These are phyloP conservation scores for Lindbergichthys nudifrons DNA, from an alignment of 2,797 vertebrate genomes.

Conservation along the genomic window DNA sequence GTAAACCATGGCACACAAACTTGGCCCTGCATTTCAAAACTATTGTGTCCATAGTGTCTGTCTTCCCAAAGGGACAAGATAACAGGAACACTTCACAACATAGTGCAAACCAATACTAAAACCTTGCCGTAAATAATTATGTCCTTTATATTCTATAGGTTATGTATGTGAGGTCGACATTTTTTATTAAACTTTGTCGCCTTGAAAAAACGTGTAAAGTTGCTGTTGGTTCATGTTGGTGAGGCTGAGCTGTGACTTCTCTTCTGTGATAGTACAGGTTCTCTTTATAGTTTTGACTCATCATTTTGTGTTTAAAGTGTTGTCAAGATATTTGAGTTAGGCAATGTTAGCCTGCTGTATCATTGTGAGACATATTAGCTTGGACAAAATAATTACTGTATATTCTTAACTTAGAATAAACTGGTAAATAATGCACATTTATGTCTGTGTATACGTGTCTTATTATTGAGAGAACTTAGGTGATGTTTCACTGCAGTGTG, in stretches of 20 bases:
- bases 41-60: slow-evolving; percentile 6
- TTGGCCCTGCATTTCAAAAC: no score
- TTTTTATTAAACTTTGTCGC: not conserved
- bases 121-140: not conserved
- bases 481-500: not conserved
- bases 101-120: slow-evolving; percentile 7
- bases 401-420: not conserved
- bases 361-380: not conserved
- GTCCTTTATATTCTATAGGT: not conserved
- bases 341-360: not conserved
- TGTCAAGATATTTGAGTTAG: not conserved
- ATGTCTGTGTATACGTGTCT: not conserved
- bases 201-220: not conserved
- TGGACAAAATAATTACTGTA: not conserved
- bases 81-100: slow-evolving; percentile 15
- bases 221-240: not conserved
- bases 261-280: not conserved
- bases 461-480: not conserved
- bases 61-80: not conserved
- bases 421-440: not conserved
- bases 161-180: not conserved
- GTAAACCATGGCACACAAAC: no score
- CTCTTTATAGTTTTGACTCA: not conserved
- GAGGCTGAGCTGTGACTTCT: not conserved
- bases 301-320: not conserved